These are phyloP conservation scores for Garra rufa DNA, from an alignment of 2,113 vertebrate species.

Conservation along the genomic window DNA sequence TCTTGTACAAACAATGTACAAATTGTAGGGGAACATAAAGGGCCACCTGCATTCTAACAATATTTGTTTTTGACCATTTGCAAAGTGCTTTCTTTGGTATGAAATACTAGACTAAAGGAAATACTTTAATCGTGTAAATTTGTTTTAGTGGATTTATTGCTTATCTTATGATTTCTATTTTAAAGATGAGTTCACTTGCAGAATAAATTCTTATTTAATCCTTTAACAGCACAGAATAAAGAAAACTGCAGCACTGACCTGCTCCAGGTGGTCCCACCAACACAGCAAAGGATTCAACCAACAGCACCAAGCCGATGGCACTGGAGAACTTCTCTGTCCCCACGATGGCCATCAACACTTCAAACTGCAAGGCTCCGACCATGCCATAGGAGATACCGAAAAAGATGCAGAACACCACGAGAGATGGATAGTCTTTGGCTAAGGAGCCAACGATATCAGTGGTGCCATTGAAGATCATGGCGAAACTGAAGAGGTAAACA, in stretches of 20 bases:
- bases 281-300: conserved; percentile 91
- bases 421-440: conserved; percentile 76
- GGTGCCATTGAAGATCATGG: conserved; percentile 91
- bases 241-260: conserved; percentile 73
- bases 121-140: neutral
- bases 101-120: neutral
- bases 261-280: conserved; percentile 91
- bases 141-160: neutral
- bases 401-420: conserved; percentile 92
- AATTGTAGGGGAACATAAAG: too few relatives aligned
- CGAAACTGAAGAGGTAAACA: conserved; percentile 92
- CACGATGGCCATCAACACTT: conserved; percentile 97
- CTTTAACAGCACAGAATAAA: neutral
- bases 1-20: neutral
- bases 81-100: neutral
- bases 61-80: neutral
- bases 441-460: conserved; percentile 90
- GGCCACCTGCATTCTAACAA: too few relatives aligned
- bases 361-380: conserved; percentile 97
- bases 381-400: conserved; percentile 97
- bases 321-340: conserved; percentile 93
- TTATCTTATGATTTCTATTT: neutral
- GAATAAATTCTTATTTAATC: too few relatives aligned
- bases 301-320: conserved; percentile 92
- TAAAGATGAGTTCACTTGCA: too few relatives aligned